Evolutionary conservation across 2,888 invertebrate genomes (phyloP), one percentile per base, ranked within the genome.

Genomic region (Nipponacmea schrenckii): DNA sequence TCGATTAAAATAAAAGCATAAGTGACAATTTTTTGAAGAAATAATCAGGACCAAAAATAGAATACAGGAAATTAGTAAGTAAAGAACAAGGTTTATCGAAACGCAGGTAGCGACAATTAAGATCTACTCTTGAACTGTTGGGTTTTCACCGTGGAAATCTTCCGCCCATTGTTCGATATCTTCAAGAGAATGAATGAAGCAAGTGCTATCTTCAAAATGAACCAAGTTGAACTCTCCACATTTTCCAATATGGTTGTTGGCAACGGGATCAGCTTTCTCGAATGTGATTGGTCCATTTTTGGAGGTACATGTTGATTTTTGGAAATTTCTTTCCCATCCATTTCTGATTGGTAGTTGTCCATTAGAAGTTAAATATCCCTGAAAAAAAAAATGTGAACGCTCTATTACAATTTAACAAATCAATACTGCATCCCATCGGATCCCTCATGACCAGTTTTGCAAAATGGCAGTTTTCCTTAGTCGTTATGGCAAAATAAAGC

Each of bases 191-290:
- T 56, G 56, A 24, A 56, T 56, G 12, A 56, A 24, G 4, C 56
- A 56, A 1, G 14, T 56, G 24, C 56, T 56, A 15, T 24, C 24
- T 56, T 56, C 56, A 56, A 56, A 56, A 24, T 56, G 56, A 24
- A 56, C 56, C 24, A 56, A 14, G 24, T 56, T 56, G 56, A 56
- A 56, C 20, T 56, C 56, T 24, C 56, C 56, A 56, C 56, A 56
- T 24, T 14, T 20, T 7, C 56, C 56, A 56, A 56, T 56, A 7
- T 56, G 56, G 14, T 56, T 56, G 56, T 56, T 56, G 24, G 56
- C 24, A 56, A 56, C 14, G 14, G 24, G 56, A 56, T 56, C 56
- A 56, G 56, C 56, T 56, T 56, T 56, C 12, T 56, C 56, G 24
- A 56, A 56, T 20, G 7, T 56, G 20, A 24, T 20, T 20, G 12